Base-by-base conservation (phyloP, 2,113 vertebrate genomes). In the Notothenia rossii region DNA sequence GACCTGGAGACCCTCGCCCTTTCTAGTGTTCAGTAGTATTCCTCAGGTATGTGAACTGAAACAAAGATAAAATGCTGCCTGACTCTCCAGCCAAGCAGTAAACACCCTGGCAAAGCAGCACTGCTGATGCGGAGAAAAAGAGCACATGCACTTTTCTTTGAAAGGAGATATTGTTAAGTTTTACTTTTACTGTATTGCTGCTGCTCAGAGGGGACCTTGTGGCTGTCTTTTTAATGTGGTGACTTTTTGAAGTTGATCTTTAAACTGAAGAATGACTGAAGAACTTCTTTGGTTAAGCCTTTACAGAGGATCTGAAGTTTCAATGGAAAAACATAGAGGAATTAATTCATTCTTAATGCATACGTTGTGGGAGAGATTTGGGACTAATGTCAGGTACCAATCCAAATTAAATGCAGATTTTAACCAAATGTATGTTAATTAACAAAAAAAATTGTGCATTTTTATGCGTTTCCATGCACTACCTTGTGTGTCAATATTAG, bases 11-110 rank as follows among this genome's bases (percentile, higher is more conserved):
- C 29, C 29, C 29, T 29, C 29, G 29, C 77, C 29, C 65, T 77
- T 79, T 36, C 82, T 66, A 49, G 50, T 66, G 71, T 78, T 87
- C 61, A 59, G 65, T 69, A 79, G 65, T 78, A 77, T 85, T 91
- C 76, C 85, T 85, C 77, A 85, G 88, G 86, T 91, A 79, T 88
- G 79, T 79, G 74, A 79, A 71, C 59, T 90, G 78, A 93, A 90
- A 86, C 67, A 83, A 83, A 84, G 84, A 83, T 83, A 82, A 90
- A 92, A 86, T 70, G 72, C 66, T 66, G 29, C 65, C 86, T 79
- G 71, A 66, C 62, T 87, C 71, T 81, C 56, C 77, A 86, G 72
- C 71, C 66, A 63, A 85, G 83, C 81, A 83, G 90, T 82, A 87
- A 89, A 93, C 80, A 83, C 65, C 65, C 66, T 67, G 63, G 20